A percentile compares a stretch with the other conserved stretches of the same genome.
phyloP scores from a whole-genome alignment of 2,888 invertebrate species.

The Ditylenchus weischeri region DNA sequence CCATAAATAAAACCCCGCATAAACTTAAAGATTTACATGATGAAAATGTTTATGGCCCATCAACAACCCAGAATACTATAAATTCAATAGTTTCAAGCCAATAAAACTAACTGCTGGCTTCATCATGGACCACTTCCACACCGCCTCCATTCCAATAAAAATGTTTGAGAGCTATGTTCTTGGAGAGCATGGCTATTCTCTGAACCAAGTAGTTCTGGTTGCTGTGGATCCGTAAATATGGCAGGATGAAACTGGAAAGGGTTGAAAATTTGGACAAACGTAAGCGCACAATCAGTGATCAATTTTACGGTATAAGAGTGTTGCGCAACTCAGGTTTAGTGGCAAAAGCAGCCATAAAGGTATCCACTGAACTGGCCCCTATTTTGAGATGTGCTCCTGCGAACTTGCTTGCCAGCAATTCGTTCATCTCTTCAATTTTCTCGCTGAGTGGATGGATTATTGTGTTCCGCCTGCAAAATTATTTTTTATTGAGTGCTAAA shows the following conservation, averaged over 20 bases:
- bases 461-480: conserved; percentile 20
- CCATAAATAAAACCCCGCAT: no score
- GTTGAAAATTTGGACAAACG: no score
- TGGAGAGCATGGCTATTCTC: conserved; percentile 73
- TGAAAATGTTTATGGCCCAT: no score
- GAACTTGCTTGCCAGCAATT: conserved; percentile 9
- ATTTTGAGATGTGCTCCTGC: conserved; percentile 17
- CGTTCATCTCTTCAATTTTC: conserved; percentile 30
- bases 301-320: conserved; percentile 26
- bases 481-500: no score
- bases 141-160: conserved; percentile 85
- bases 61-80: no score
- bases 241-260: conserved; percentile 64
- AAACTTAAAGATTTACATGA: no score
- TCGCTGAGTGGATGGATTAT: conserved; percentile 30
- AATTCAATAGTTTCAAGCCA: no score
- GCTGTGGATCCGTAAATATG: conserved; percentile 76
- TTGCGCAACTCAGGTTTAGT: conserved; percentile 24
- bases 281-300: no score
- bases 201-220: conserved; percentile 82
- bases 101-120: conserved; percentile 10
- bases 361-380: conserved; percentile 19
- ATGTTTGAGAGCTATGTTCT: conserved; percentile 81
- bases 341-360: conserved; percentile 13
- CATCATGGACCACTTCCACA: conserved; percentile 6